Evolutionary conservation across 1,140 invertebrate genomes (phyloP).

Genomic region (Reticulitermes speratus): DNA sequence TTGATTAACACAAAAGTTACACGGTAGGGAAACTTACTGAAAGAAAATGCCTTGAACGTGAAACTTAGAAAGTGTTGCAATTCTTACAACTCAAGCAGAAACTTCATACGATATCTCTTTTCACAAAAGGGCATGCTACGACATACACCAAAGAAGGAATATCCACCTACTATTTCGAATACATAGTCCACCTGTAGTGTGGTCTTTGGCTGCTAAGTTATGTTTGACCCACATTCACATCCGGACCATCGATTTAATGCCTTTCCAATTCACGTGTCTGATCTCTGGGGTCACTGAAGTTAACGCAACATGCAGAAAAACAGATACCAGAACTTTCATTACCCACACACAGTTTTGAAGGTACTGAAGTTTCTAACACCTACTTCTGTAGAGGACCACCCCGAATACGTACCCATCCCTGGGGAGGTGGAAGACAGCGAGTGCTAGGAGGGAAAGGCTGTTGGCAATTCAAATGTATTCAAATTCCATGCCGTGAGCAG

Average conservation of each 20-base stretch:
- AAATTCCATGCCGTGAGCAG: slow-evolving; percentile 16
- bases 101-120: too few species aligned
- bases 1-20: too few species aligned
- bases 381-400: neutral
- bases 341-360: neutral
- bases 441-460: neutral
- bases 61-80: too few species aligned
- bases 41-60: too few species aligned
- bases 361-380: neutral
- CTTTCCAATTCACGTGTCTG: neutral
- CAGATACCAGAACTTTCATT: neutral
- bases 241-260: neutral
- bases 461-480: slow-evolving; percentile 19
- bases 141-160: too few species aligned
- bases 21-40: too few species aligned
- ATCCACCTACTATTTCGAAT: too few species aligned
- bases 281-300: neutral
- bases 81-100: too few species aligned
- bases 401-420: neutral
- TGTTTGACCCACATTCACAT: neutral
- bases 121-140: too few species aligned
- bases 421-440: neutral
- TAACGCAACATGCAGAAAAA: neutral
- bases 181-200: neutral
- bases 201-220: neutral